Evolutionary conservation across 2,888 invertebrate genomes (phyloP).

Genomic region (Campoplex capitator): DNA sequence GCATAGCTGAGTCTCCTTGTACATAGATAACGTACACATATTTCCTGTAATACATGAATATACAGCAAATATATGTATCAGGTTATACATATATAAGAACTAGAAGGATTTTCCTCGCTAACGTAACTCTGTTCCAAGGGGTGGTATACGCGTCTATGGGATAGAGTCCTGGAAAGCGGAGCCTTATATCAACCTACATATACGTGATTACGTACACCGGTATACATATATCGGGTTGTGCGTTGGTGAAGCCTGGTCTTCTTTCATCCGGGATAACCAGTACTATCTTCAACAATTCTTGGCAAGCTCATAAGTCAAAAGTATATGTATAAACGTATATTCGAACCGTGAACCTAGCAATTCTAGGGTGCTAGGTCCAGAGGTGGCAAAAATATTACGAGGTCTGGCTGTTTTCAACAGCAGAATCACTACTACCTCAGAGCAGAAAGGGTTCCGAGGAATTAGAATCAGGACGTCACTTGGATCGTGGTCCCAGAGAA

Average conservation of each 20-base stretch:
- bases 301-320: not conserved
- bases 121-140: slow-evolving; percentile 58
- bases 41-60: slow-evolving; percentile 56
- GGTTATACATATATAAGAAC: slow-evolving; percentile 64
- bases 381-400: slow-evolving; percentile 80
- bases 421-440: slow-evolving; percentile 30
- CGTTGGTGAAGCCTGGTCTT: slow-evolving; percentile 23
- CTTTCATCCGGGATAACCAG: slow-evolving; percentile 53
- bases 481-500: slow-evolving; percentile 53
- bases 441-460: slow-evolving; percentile 47
- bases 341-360: not conserved
- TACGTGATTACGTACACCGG: slow-evolving; percentile 40
- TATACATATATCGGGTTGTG: slow-evolving; percentile 25
- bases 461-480: slow-evolving; percentile 44
- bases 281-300: slow-evolving; percentile 26
- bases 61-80: slow-evolving; percentile 67
- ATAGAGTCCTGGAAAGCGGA: slow-evolving; percentile 17
- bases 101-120: slow-evolving; percentile 57
- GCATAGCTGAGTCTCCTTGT: slow-evolving; percentile 40
- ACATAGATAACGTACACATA: slow-evolving; percentile 34
- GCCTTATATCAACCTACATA: slow-evolving; percentile 51
- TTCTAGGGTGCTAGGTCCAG: slow-evolving; percentile 57
- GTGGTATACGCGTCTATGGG: slow-evolving; percentile 7
- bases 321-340: slow-evolving; percentile 13
- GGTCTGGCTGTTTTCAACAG: slow-evolving; percentile 70